Conservation (phyloP, 2,113 vertebrate genomes). For the Bostrychus sinensis region DNA sequence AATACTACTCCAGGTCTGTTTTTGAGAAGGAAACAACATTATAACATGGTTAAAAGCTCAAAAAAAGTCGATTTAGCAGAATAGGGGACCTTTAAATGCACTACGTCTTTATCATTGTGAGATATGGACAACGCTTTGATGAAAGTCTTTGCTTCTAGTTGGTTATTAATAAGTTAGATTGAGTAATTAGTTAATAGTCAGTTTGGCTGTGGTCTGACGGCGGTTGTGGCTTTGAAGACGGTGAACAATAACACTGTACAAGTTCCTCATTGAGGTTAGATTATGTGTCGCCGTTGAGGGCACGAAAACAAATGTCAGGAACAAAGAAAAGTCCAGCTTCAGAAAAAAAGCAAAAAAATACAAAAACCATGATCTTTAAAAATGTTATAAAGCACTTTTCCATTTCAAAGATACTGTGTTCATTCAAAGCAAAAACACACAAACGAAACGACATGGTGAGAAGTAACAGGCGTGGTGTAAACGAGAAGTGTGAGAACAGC, state of each 20-base stretch:
- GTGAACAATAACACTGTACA: slow-evolving; percentile 52
- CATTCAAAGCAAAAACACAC: slow-evolving; percentile 8
- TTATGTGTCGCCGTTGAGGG: slow-evolving; percentile 56
- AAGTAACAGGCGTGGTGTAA: slow-evolving; percentile 6
- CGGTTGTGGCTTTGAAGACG: neutral
- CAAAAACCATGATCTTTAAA: neutral
- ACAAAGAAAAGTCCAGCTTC: neutral
- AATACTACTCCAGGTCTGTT: too few relatives aligned
- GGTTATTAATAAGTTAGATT: too few relatives aligned
- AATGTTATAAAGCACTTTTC: slow-evolving; percentile 61
- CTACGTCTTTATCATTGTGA: too few relatives aligned
- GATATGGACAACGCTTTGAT: too few relatives aligned
- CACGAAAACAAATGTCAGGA: slow-evolving; percentile 36
- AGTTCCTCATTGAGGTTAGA: slow-evolving; percentile 74
- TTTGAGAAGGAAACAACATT: too few relatives aligned
- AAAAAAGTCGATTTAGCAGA: too few relatives aligned
- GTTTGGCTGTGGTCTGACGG: slow-evolving; percentile 30
- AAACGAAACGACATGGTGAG: neutral
- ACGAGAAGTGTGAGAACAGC: too few relatives aligned
- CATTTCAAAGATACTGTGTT: slow-evolving; percentile 1
- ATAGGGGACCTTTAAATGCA: too few relatives aligned
- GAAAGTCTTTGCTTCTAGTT: too few relatives aligned
- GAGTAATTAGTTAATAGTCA: too few relatives aligned
- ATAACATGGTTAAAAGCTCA: too few relatives aligned
- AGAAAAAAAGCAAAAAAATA: neutral